Percentiles rank a stretch among this genome's conserved stretches.
Conservation (phyloP, 2,113 vertebrate species). For the Clarias magur region DNA sequence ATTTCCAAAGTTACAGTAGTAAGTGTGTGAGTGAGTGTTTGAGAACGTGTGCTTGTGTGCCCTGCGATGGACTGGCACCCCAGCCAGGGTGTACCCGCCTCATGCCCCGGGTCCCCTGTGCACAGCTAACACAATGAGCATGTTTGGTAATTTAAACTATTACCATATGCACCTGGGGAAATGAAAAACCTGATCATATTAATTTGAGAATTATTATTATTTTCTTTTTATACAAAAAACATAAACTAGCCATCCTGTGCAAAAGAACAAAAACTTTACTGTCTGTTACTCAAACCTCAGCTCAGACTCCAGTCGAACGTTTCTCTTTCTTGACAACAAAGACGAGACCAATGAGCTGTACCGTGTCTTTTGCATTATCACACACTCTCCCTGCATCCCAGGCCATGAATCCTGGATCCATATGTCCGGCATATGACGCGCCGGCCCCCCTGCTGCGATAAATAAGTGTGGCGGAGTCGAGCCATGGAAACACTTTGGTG, state of each 20-base stretch:
- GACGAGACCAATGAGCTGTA: not conserved
- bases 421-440: slow-evolving; percentile 54
- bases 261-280: not conserved
- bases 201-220: no score
- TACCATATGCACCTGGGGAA: not conserved
- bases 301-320: not conserved
- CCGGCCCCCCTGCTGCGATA: slow-evolving; percentile 48
- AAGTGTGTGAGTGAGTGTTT: no score
- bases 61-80: no score
- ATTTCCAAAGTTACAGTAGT: no score
- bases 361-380: not conserved
- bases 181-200: not conserved
- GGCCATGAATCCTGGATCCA: slow-evolving; percentile 42
- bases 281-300: not conserved
- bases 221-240: not conserved
- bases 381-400: not conserved
- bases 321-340: not conserved
- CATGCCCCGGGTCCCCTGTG: no score
- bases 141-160: not conserved
- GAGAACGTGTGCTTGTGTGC: no score
- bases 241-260: not conserved
- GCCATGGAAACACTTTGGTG: slow-evolving; percentile 55
- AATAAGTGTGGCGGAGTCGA: slow-evolving; percentile 35
- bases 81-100: no score
- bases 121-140: not conserved